A percentile compares a stretch with the other conserved stretches of the same genome.
Conservation (phyloP, 2,797 vertebrate species). For the Valencia hispanica region DNA sequence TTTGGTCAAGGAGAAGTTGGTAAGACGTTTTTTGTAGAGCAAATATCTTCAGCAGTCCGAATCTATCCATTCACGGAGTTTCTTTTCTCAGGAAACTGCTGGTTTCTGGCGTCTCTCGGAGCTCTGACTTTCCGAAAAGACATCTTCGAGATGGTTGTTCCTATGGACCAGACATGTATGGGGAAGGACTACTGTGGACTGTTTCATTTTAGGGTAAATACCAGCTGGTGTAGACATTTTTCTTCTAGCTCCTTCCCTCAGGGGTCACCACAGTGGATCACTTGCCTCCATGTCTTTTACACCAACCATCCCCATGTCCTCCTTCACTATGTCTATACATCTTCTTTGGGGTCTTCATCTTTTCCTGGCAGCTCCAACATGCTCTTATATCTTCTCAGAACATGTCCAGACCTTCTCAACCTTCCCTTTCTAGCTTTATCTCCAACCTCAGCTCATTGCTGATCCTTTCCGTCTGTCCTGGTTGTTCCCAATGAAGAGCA, state of each 20-base stretch:
- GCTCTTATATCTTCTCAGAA: not conserved
- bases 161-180: conserved; percentile 63
- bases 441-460: not conserved
- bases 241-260: no score
- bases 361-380: no score
- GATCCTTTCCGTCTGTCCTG: not conserved
- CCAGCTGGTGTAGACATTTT: no score
- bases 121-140: conserved; percentile 72
- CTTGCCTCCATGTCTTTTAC: no score
- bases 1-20: conserved; percentile 76
- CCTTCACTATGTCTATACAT: no score
- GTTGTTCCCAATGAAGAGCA: no score
- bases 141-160: conserved; percentile 66
- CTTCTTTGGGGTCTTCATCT: no score
- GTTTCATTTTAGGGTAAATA: conserved; percentile 80
- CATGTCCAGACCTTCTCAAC: not conserved
- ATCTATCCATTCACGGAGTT: no score
- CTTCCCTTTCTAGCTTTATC: not conserved
- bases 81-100: conserved; percentile 76
- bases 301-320: no score
- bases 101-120: conserved; percentile 82
- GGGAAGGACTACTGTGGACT: conserved; percentile 72
- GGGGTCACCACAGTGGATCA: no score
- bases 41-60: not conserved
- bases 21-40: conserved; percentile 27